Percentiles rank a stretch among this genome's conserved stretches.
Conservation (phyloP, 2,797 vertebrate genomes). For the Accipiter superciliosus region DNA sequence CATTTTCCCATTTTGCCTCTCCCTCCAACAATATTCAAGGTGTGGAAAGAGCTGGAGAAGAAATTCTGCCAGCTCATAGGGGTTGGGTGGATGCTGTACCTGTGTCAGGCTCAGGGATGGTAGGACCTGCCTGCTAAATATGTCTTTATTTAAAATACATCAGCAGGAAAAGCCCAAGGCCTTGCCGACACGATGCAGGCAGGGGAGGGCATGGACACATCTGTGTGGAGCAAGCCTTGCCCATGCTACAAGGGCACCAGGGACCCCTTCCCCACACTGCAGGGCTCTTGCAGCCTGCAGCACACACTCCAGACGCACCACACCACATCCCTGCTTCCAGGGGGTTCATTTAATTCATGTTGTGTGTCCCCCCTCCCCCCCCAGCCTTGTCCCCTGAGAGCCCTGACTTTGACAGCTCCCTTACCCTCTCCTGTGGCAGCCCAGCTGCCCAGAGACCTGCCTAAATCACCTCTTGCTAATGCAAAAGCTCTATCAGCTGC, state of each 20-base stretch:
- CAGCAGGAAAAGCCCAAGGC: not conserved
- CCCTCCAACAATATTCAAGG: not conserved
- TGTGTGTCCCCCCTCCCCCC: accelerated
- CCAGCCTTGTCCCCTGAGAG: not conserved
- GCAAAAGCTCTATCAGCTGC: not conserved
- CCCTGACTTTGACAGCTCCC: not conserved
- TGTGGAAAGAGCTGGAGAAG: not conserved
- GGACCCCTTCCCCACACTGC: accelerated
- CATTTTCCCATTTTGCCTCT: not conserved
- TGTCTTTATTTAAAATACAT: not conserved
- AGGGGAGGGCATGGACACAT: accelerated
- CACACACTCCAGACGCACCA: not conserved
- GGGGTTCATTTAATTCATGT: not conserved
- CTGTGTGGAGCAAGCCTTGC: not conserved
- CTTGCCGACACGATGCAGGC: accelerated
- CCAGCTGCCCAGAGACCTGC: conserved; percentile 25
- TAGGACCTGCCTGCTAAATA: accelerated
- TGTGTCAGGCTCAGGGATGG: not conserved
- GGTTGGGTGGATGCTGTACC: accelerated
- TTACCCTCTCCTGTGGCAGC: not conserved
- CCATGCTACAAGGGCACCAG: accelerated
- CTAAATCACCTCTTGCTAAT: conserved; percentile 1
- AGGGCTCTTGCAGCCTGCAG: not conserved
- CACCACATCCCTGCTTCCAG: not conserved
- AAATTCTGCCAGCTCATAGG: not conserved